phyloP scores from a whole-genome alignment of 2,888 invertebrate genomes.

The Nephrotoma appendiculata region DNA sequence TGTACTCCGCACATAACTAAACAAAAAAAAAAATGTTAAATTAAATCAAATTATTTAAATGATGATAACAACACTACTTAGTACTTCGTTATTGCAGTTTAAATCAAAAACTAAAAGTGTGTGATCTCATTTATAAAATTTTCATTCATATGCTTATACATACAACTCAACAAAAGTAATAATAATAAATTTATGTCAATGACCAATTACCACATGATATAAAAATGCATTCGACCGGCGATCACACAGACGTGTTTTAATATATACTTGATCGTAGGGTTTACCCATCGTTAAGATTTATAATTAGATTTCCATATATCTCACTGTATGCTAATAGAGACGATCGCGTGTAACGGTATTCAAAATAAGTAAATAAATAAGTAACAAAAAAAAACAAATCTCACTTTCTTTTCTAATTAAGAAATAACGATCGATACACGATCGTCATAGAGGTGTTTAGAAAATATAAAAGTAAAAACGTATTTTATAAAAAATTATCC shows the following conservation, averaged over 20 bases:
- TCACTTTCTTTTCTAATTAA: background rate
- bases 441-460: background rate
- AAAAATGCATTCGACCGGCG: background rate
- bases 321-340: background rate
- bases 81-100: background rate
- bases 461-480: background rate
- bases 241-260: background rate
- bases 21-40: background rate
- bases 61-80: background rate
- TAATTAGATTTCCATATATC: background rate
- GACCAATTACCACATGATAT: background rate
- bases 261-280: background rate
- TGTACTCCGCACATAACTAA: background rate
- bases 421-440: background rate
- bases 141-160: too few species aligned
- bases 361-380: background rate
- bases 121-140: too few species aligned
- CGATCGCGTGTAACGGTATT: background rate
- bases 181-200: background rate
- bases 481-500: background rate
- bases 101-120: background rate
- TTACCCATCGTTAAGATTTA: background rate
- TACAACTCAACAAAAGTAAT: too few species aligned
- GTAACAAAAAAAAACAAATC: background rate
- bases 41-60: background rate